A percentile compares a stretch with the other conserved stretches of the same genome.
phyloP scores from a whole-genome alignment of 2,888 invertebrate genomes.

The Sphecodes monilicornis region DNA sequence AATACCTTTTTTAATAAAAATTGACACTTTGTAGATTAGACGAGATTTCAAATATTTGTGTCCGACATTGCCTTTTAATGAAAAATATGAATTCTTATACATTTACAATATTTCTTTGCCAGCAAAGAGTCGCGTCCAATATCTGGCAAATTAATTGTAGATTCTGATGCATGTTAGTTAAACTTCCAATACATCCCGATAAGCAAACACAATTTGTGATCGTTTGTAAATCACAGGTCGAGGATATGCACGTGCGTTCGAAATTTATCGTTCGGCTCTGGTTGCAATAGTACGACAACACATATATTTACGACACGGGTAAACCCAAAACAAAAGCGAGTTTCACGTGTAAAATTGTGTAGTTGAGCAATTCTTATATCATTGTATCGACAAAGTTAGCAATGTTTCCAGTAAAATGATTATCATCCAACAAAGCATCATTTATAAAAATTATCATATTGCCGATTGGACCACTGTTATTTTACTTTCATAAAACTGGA shows the following conservation, averaged over 20 bases:
- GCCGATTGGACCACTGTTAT: no score
- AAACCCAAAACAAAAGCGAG: neutral
- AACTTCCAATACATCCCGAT: neutral
- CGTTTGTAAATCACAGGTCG: neutral
- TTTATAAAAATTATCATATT: no score
- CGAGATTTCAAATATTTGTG: neutral
- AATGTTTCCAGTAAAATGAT: no score
- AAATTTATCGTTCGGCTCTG: neutral
- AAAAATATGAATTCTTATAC: no score
- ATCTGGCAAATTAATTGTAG: neutral
- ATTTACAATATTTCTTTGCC: no score
- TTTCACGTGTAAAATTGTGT: neutral
- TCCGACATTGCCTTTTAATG: no score
- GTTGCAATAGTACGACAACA: neutral
- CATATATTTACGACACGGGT: slow-evolving; percentile 9
- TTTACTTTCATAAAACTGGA: no score
- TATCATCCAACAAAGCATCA: no score
- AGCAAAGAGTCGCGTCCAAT: no score
- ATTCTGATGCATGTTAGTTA: neutral
- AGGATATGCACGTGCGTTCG: neutral
- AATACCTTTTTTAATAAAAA: neutral
- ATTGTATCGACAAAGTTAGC: neutral
- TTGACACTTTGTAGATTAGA: neutral
- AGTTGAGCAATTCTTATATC: neutral
- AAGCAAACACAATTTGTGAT: neutral